Evolutionary conservation across 1,140 invertebrate species (phyloP), one percentile per base, ranked within the genome.

Genomic region (Neoseiulus cucumeris): DNA sequence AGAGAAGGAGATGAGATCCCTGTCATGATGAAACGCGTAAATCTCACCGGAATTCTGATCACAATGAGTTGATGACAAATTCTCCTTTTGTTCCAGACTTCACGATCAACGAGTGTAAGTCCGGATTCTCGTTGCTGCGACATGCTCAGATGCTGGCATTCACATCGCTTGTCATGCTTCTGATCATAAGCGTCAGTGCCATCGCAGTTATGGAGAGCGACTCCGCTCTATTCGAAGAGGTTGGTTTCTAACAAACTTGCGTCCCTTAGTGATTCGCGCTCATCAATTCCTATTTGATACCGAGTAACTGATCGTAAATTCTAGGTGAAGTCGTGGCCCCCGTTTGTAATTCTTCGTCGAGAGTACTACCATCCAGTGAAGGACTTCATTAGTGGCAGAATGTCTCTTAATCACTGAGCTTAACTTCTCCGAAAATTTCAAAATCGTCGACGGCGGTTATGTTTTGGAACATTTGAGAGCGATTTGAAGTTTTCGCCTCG

Each of bases 351-450:
- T 59, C 78, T 89, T 47, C 81, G 83, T 67, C 82, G 83, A 71
- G 84, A 87, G 71, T 87, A 89, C 74, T 90, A 90, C 75, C 82
- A 84, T 72, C 87, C 87, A 7, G 78, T 85, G 25, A 89, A 87
- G 75, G 82, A 87, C 69, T 88, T 69, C 65, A 44, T 75, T 25
- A 39, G 68, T 33, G 65, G 68, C 29, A 67, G 68, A 25, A 67
- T 68, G 68, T 39, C 33, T 39, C 9, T 39, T 39, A 9, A 39
- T 9, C 9, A 39, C 33, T 39, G 33, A 39, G 9, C 33, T 39
- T 4, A 39, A 4, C 33, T 39, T 9, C 9, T 9, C 4, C 33
- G 33, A 9, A 39, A 39, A 6, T 9, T 6, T 39, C 33, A 6
- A 4, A 9, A 6, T 39, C 9, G 33, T 39, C 33, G 33, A 9